Evolutionary conservation across 2,113 vertebrate genomes (phyloP).

Genomic region (Gymnorhina tibicen): DNA sequence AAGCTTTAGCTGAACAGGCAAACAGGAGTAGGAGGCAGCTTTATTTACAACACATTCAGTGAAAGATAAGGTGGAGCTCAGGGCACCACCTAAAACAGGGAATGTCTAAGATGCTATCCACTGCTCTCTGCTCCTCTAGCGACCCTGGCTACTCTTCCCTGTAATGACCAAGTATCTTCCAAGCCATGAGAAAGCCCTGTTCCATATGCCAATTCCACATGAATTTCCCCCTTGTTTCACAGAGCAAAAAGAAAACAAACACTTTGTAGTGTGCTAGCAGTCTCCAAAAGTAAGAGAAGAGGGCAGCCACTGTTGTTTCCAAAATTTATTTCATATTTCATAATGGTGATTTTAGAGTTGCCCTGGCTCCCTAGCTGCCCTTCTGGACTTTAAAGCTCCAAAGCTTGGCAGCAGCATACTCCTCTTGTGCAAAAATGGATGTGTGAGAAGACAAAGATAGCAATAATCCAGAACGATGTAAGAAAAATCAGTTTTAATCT

Average conservation of each 20-base stretch:
- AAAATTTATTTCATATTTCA: background rate
- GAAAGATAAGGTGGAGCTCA: background rate
- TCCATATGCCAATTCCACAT: background rate
- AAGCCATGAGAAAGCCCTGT: background rate
- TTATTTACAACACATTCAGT: background rate
- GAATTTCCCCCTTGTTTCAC: background rate
- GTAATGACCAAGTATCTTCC: background rate
- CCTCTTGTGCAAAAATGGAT: background rate
- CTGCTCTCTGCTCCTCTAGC: background rate
- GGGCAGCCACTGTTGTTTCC: background rate
- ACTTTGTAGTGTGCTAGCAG: background rate
- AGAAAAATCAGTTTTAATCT: background rate
- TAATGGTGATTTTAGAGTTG: background rate
- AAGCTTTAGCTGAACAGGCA: background rate
- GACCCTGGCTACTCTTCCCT: background rate
- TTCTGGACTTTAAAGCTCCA: background rate
- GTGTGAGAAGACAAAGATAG: background rate
- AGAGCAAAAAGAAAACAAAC: background rate
- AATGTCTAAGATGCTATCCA: background rate
- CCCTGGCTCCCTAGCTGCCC: background rate
- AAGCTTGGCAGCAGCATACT: background rate
- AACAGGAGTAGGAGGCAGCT: background rate
- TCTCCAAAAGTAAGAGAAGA: background rate
- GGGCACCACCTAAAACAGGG: background rate
- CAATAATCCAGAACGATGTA: background rate